Evolutionary conservation across 2,113 vertebrate species (phyloP), one percentile per base, ranked within the genome.

Genomic region (Jaculus jaculus): DNA sequence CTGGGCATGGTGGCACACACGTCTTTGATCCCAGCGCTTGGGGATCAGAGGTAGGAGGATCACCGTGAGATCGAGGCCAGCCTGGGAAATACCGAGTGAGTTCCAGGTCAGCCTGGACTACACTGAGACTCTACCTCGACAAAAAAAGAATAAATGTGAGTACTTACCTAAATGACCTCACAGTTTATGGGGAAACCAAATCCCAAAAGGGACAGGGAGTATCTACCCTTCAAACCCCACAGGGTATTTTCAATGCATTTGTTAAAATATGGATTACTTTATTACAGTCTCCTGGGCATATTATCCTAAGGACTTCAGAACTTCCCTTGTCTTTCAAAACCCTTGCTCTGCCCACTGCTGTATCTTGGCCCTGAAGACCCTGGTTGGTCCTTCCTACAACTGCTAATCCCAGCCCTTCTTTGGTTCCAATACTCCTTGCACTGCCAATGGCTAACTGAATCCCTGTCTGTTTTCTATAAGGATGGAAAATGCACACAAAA

Each of bases 401-500:
- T 32, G 15, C 68, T 11, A 63, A 24, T 30, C 32, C 47, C 63
- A 32, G 6, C 17, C 30, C 51, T 68, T 72, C 72, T 63, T 90
- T 74, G 81, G 15, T 69, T 82, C 72, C 37, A 75, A 66, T 20
- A 69, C 24, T 66, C 42, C 20, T 58, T 47, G 68, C 47, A 3
- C 16, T 30, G 23, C 30, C 61, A 83, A 54, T 23, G 32, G 37
- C 77, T n/a, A 10, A 1, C 26, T 75, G 84, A 68, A 80, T 21
- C 77, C 12, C 21, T 37, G 60, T 80, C 58, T 4, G 71, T 72
- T 95, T 96, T 87, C 82, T 39, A 85, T 84, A 91, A 87, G 39
- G 73, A 82, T 26, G 84, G 24, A 18, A 68, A 61, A 78, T 26
- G 18, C 30, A 34, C 63, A 39, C 42, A n/a, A 89, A 88, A 89